phyloP scores from a whole-genome alignment of 2,797 vertebrate species.

The Champsocephalus gunnari region DNA sequence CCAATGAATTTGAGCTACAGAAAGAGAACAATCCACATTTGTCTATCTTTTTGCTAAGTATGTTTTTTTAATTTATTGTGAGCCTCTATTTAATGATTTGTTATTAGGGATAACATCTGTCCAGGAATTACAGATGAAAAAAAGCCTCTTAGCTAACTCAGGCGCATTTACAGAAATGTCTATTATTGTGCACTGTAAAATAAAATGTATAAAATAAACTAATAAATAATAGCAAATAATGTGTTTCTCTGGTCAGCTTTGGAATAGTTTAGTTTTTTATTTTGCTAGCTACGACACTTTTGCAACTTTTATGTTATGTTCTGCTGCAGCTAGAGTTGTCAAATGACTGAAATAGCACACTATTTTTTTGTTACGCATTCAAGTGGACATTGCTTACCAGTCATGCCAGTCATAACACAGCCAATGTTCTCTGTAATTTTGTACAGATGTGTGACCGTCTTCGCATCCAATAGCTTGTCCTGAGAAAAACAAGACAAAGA shows the following conservation, averaged over 20 bases:
- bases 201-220: no score
- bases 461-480: conserved; percentile 93
- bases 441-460: conserved; percentile 94
- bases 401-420: conserved; percentile 98
- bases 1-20: no score
- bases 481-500: conserved; percentile 61
- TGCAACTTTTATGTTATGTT: neutral
- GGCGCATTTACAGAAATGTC: no score
- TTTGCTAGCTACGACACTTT: neutral
- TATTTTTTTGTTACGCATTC: no score
- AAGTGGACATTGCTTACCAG: conserved; percentile 74
- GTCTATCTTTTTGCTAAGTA: no score
- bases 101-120: no score
- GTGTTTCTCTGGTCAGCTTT: neutral
- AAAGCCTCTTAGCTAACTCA: no score
- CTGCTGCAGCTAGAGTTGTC: neutral
- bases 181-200: no score
- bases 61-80: no score
- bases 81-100: no score
- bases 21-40: no score
- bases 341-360: neutral
- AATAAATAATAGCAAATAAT: neutral
- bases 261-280: neutral
- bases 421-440: conserved; percentile 95
- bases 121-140: no score